Evolutionary conservation across 2,113 vertebrate species (phyloP), one percentile per base, ranked within the genome.

Genomic region (Motacilla tschutschensis): DNA sequence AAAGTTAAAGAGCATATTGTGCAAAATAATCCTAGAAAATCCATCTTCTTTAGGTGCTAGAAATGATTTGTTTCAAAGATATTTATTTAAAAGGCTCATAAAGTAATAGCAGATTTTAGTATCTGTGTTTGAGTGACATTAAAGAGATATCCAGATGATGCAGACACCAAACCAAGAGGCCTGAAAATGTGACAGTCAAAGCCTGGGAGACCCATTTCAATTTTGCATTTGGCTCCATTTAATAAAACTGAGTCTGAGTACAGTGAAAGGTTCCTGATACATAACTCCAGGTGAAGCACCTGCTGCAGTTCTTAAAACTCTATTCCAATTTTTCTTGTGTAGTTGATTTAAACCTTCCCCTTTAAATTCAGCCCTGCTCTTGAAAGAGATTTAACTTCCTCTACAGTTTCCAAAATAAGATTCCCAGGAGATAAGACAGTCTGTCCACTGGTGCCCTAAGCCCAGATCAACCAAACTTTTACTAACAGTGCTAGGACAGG

Each of bases 1-100:
- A 85, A 90, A 75, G 48, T 85, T 87, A 78, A 87, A 75, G 57
- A 62, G 28, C 69, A 77, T 60, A 57, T 12, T 84, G 75, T 64
- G 28, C 72, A 60, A 84, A 83, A 46, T 79, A 87, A 94, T 80
- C 84, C 84, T 35, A 63, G 69, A 74, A 92, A 91, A 94, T 71
- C 81, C n/a, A 4, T 40, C n/a, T 54, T 79, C 67, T 78, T 77
- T 85, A 57, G 50, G 62, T 36, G 76, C 88, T 29, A 44, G 53
- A 36, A 64, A 76, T 29, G 12, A 63, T 87, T 69, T 76, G 31
- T 67, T 91, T 77, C 51, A 73, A 38, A 83, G 40, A 44, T 64
- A 72, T 4, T 57, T 58, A 28, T 36, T 91, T 83, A n/a, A 88
- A 90, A 71, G 38, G 67, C 57, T 93, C 6, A 5, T 14, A 54